phyloP scores from a whole-genome alignment of 2,888 invertebrate genomes.

The Morinoia aosen region DNA sequence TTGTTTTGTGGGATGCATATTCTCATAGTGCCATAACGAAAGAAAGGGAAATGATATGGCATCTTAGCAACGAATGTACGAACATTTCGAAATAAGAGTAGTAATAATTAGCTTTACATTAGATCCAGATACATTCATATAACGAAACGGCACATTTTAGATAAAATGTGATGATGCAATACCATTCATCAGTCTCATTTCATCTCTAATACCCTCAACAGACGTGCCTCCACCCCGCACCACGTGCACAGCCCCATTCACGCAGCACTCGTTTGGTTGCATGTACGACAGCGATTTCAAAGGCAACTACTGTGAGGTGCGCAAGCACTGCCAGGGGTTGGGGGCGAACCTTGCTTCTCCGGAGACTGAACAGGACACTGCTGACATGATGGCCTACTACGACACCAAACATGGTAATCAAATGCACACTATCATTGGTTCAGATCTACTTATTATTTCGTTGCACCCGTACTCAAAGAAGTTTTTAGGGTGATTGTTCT shows the following conservation, averaged over 20 bases:
- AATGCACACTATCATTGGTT: not conserved
- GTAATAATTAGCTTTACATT: no score
- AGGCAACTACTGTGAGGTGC: not conserved
- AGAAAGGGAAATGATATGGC: no score
- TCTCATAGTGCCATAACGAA: no score
- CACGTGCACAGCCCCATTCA: not conserved
- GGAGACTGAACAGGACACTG: not conserved
- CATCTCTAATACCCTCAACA: not conserved
- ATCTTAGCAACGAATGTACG: no score
- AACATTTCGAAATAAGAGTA: no score
- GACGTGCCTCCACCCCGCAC: not conserved
- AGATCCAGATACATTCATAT: no score
- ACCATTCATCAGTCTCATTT: no score
- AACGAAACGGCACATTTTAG: no score
- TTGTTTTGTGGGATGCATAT: no score
- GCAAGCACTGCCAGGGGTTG: not conserved
- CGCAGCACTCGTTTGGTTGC: not conserved
- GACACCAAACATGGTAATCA: not conserved
- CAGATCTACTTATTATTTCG: not conserved
- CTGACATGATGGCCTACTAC: not conserved
- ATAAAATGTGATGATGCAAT: no score
- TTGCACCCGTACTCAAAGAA: no score
- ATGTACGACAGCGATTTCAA: slow-evolving; percentile 26
- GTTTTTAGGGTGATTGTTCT: no score
- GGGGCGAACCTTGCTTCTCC: not conserved